Evolutionary conservation across 2,797 vertebrate genomes (phyloP).

Genomic region (Cuniculus paca): DNA sequence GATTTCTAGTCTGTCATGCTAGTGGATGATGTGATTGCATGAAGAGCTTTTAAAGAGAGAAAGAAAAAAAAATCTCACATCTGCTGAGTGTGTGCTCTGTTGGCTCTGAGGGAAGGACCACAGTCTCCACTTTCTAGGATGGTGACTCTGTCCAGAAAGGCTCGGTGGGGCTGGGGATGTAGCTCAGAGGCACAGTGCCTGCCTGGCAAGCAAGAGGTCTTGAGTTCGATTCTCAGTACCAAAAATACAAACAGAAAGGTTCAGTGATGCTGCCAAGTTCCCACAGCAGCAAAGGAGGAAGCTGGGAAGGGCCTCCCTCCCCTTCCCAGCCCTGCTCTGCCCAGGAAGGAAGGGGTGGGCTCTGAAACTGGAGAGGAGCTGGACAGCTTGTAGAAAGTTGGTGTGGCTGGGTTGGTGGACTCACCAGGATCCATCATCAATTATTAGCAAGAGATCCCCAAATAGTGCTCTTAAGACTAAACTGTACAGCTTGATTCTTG

Average conservation of each 20-base stretch:
- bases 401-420: not conserved
- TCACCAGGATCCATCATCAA: not conserved
- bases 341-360: not conserved
- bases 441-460: not conserved
- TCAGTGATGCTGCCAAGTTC: not conserved
- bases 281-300: not conserved
- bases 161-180: not conserved
- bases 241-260: not conserved
- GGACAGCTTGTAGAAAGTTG: not conserved
- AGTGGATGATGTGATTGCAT: not conserved
- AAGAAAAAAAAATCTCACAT: not conserved
- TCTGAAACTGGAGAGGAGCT: not conserved
- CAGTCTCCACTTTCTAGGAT: not conserved
- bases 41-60: not conserved
- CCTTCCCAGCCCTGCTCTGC: no score
- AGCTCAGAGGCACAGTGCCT: no score
- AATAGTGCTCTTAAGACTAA: no score
- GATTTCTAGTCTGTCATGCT: not conserved
- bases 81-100: not conserved
- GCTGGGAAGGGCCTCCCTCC: not conserved
- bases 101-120: not conserved
- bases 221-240: no score
- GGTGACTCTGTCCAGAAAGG: not conserved
- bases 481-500: not conserved
- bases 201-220: no score